Evolutionary conservation across 2,797 vertebrate genomes (phyloP), one percentile per base, ranked within the genome.

Genomic region (Gymnoscopelus braueri): DNA sequence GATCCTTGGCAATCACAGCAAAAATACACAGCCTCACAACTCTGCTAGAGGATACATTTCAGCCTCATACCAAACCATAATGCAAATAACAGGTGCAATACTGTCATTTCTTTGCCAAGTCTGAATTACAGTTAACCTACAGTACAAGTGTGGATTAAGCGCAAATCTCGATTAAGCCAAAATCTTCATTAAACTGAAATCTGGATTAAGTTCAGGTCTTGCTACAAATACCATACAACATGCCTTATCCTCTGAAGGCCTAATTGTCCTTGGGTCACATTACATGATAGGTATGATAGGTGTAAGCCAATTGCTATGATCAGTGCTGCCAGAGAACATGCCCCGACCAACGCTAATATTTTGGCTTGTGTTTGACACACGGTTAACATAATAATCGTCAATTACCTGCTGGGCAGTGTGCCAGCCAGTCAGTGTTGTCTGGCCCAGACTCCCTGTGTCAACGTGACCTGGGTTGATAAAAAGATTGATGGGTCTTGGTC

Each of bases 281-380:
- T 2, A 24, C 52, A 60, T 3, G 9, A 58, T 4, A 55, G n/a
- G 2, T 4, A n/a, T 44, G 39, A 44, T 44, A 10, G 39, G 39
- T 44, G 39, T 48, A 55, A 39, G 13, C 5, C 50, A 49, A 59
- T 26, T 59, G 51, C 53, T 50, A 44, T 57, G 23, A 61, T 56
- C 44, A 19, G 0, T 29, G 11, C 51, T 26, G 47, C 55, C 69
- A 59, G 23, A 51, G 29, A 62, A 78, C 63, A 67, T 59, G 65
- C 59, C 64, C 23, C 0, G 2, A 77, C 65, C 32, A 13, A 63
- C 24, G 5, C 23, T 56, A 13, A 66, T 56, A 61, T 47, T 71
- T 44, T 35, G 49, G 39, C 57, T 69, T 24, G 13, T 47, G 24
- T 24, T 60, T 71, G 2, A 72, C 48, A 58, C 29, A 4, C 35